Evolutionary conservation across 2,888 invertebrate genomes (phyloP).

Genomic region (Smittia aterrima): DNA sequence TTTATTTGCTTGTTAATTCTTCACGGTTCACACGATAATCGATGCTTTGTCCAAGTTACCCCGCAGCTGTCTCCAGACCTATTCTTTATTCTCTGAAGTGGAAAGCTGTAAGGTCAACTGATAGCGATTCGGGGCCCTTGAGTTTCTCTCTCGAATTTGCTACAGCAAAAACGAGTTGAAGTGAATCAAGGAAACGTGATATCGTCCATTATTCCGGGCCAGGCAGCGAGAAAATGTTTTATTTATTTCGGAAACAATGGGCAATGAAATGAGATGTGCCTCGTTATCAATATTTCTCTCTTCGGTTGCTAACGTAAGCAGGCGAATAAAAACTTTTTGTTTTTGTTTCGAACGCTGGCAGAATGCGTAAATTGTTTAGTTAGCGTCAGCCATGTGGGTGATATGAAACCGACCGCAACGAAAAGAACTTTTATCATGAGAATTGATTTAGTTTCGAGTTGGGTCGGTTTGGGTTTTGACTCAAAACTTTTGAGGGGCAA

Average conservation of each 20-base stretch:
- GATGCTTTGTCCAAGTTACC: neutral
- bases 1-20: slow-evolving; percentile 6
- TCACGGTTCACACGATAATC: slow-evolving; percentile 9
- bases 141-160: neutral
- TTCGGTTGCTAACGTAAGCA: neutral
- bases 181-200: neutral
- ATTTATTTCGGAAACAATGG: neutral
- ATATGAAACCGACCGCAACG: neutral
- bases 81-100: neutral
- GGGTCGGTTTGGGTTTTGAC: neutral
- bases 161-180: neutral
- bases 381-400: neutral
- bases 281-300: slow-evolving; percentile 14
- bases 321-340: slow-evolving; percentile 1
- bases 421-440: neutral
- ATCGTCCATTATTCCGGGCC: neutral
- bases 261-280: neutral
- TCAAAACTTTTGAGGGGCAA: neutral
- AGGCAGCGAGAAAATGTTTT: slow-evolving; percentile 11
- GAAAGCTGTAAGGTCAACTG: neutral
- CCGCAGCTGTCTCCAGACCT: neutral
- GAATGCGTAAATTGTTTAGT: slow-evolving; percentile 16
- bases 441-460: neutral
- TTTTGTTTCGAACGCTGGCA: neutral
- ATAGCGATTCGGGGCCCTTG: neutral